Percentiles rank a stretch among this genome's conserved stretches.
These are phyloP conservation scores for Biston stratarius DNA, from an alignment of 2,888 invertebrate species.

Conservation along the genomic window DNA sequence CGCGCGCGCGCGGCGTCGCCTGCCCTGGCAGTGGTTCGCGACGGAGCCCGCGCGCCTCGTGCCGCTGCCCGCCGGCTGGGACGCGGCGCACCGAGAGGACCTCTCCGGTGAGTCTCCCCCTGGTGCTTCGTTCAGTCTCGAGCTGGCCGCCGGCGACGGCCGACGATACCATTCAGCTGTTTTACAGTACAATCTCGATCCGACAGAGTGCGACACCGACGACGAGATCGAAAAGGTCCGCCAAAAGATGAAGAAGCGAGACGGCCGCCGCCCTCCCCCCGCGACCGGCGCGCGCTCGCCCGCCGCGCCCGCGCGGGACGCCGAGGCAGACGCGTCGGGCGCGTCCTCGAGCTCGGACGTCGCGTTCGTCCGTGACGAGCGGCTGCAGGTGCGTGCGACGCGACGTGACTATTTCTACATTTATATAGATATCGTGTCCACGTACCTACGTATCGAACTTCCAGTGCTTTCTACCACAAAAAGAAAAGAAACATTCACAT, in stretches of 20 bases:
- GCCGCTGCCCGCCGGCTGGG: constrained; percentile 54
- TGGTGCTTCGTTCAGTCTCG: no score
- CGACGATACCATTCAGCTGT: no score
- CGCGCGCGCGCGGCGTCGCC: constrained; percentile 81
- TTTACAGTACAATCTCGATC: neutral
- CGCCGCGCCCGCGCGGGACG: neutral
- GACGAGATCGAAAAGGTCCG: constrained; percentile 86
- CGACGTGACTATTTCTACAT: no score
- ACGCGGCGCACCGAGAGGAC: constrained; percentile 63
- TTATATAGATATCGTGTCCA: no score
- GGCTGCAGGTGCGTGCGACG: constrained; percentile 45
- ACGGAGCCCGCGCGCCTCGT: constrained; percentile 75
- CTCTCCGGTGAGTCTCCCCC: neutral
- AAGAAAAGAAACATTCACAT: no score
- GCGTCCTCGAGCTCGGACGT: constrained; percentile 39
- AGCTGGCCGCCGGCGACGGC: no score
- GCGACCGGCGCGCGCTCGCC: no score
- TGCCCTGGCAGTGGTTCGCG: constrained; percentile 89
- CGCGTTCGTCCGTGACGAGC: constrained; percentile 54
- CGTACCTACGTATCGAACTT: no score
- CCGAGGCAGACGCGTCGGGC: constrained; percentile 30
- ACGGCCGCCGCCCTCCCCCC: constrained; percentile 15
- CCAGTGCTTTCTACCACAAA: no score
- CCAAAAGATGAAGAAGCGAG: constrained; percentile 55
- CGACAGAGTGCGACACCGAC: constrained; percentile 85